Percentiles rank a stretch among this genome's conserved stretches.
phyloP scores from a whole-genome alignment of 1,140 invertebrate genomes.

The Cydia pomonella region DNA sequence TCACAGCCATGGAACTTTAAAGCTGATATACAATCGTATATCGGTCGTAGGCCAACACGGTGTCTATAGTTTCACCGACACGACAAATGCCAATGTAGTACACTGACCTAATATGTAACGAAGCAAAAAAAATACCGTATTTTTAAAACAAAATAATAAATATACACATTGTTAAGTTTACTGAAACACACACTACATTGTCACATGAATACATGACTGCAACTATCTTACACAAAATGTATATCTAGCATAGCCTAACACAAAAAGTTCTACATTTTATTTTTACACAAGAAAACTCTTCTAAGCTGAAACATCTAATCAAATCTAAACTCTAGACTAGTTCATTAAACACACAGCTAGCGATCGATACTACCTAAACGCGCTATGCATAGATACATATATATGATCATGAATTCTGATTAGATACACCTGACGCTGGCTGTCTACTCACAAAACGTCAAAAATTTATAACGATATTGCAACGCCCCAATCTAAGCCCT shows the following conservation, averaged over 20 bases:
- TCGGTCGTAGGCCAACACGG: conserved; percentile 39
- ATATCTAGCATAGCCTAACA: not conserved
- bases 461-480: conserved; percentile 34
- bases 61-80: not conserved
- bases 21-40: conserved; percentile 43
- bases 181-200: not conserved
- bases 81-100: conserved; percentile 4
- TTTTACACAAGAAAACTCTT: not conserved
- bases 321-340: conserved; percentile 7
- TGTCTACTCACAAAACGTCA: conserved; percentile 3
- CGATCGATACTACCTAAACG: not conserved
- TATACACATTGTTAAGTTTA: too few species aligned
- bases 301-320: not conserved
- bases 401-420: not conserved
- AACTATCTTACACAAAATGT: not conserved
- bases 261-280: not conserved
- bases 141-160: not conserved
- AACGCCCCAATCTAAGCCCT: conserved; percentile 44
- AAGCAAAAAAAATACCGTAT: not conserved
- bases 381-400: not conserved
- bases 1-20: conserved; percentile 47
- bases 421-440: not conserved
- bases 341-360: conserved; percentile 5
- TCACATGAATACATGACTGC: not conserved
- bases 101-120: not conserved